Conservation (phyloP, 1,140 invertebrate genomes). For the Lordiphosa clarofinis region DNA sequence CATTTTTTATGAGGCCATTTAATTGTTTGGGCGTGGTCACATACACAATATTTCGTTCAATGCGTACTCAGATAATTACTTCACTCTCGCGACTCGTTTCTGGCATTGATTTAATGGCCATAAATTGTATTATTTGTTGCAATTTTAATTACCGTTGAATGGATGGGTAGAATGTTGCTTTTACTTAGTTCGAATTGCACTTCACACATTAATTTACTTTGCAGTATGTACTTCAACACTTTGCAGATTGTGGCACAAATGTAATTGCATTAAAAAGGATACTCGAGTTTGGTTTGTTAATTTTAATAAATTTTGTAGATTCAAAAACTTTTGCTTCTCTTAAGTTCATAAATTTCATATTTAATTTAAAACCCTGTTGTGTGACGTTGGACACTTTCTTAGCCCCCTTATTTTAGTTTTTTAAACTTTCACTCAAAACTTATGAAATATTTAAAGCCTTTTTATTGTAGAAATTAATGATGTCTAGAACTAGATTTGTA, state of each 20-base stretch:
- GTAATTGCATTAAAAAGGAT: not conserved
- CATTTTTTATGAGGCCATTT: constrained; percentile 19
- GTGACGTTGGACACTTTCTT: too few species aligned
- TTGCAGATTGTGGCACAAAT: constrained; percentile 4
- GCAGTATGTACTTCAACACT: constrained; percentile 5
- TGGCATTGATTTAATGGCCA: constrained; percentile 61
- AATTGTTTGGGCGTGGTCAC: constrained; percentile 34
- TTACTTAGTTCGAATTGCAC: not conserved
- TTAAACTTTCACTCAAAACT: too few species aligned
- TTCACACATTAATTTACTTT: constrained; percentile 3
- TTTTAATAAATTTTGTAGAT: too few species aligned
- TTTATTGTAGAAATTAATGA: constrained; percentile 1
- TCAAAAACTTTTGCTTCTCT: too few species aligned
- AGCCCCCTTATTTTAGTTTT: too few species aligned
- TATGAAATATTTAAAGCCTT: too few species aligned
- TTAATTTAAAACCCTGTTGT: too few species aligned
- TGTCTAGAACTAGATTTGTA: constrained; percentile 4
- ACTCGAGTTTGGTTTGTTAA: not conserved
- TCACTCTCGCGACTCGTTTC: constrained; percentile 2
- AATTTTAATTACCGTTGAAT: constrained; percentile 51
- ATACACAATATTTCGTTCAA: constrained; percentile 26
- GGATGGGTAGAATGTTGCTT: too few species aligned
- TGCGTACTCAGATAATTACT: constrained; percentile 51
- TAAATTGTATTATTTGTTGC: constrained; percentile 52
- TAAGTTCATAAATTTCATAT: too few species aligned